These are phyloP conservation scores for Echiichthys vipera DNA, from an alignment of 2,797 vertebrate species.

Conservation along the genomic window DNA sequence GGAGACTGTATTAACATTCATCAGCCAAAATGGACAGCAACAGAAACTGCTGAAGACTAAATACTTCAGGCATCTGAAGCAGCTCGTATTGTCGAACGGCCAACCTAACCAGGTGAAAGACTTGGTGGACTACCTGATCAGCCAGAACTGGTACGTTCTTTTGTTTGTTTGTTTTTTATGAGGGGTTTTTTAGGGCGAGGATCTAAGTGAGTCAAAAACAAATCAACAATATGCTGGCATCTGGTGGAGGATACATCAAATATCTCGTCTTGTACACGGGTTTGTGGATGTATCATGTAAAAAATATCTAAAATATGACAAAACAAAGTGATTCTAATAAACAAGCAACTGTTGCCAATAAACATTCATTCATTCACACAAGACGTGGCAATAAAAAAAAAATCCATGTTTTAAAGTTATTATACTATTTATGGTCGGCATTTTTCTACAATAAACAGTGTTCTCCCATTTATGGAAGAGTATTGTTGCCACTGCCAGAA, in stretches of 20 bases:
- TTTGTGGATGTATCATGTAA: background rate
- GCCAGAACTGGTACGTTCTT: slow-evolving; percentile 84
- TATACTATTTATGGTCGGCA: background rate
- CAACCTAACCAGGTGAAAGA: slow-evolving; percentile 79
- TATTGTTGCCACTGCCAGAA: no score
- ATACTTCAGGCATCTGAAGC: slow-evolving; percentile 86
- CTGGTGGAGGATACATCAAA: background rate
- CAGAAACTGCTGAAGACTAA: slow-evolving; percentile 87
- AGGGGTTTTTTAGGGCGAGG: no score
- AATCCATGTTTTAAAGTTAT: background rate
- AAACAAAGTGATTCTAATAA: background rate
- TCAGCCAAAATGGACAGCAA: slow-evolving; percentile 84
- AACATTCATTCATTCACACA: background rate
- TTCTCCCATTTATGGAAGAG: no score
- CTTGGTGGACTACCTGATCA: slow-evolving; percentile 85
- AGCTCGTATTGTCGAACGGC: slow-evolving; percentile 76
- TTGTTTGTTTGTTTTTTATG: no score
- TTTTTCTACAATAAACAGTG: no score
- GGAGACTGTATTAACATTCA: slow-evolving; percentile 84
- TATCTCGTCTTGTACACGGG: background rate
- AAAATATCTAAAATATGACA: background rate
- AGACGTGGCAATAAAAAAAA: background rate
- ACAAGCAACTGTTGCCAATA: background rate
- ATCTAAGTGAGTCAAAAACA: background rate
- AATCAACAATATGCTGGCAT: background rate